These are phyloP conservation scores for Enteromius treurensis DNA, from an alignment of 2,797 vertebrate species.

Conservation along the genomic window DNA sequence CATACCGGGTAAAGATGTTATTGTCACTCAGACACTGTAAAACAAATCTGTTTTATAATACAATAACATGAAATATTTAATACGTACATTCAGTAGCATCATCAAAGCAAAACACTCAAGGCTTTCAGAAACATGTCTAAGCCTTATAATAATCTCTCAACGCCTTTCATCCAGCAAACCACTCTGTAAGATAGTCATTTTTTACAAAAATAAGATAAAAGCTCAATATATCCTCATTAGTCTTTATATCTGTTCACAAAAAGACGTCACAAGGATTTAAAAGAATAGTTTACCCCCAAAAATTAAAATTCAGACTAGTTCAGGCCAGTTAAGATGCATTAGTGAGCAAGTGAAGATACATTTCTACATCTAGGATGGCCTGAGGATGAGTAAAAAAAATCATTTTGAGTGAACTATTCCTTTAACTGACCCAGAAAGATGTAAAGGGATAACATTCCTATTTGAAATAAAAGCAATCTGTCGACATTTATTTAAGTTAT, in stretches of 20 bases:
- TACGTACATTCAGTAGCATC: slow-evolving; percentile 73
- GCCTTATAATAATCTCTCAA: slow-evolving; percentile 70
- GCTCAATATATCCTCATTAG: slow-evolving; percentile 53
- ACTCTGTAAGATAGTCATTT: slow-evolving; percentile 60
- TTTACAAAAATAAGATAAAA: slow-evolving; percentile 77
- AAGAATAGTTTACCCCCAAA: not conserved
- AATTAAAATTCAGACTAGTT: not conserved
- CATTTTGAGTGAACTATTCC: not conserved
- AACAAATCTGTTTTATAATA: slow-evolving; percentile 61
- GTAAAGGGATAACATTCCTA: slow-evolving; percentile 32
- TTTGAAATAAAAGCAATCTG: slow-evolving; percentile 10
- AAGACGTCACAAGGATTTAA: slow-evolving; percentile 6
- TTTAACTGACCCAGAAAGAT: slow-evolving; percentile 3
- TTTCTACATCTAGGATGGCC: not conserved
- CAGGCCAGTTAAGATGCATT: not conserved
- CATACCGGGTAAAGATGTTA: not conserved
- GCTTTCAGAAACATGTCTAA: slow-evolving; percentile 61
- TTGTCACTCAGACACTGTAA: slow-evolving; percentile 45
- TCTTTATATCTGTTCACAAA: slow-evolving; percentile 49
- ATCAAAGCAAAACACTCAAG: slow-evolving; percentile 74
- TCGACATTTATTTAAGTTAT: slow-evolving; percentile 13
- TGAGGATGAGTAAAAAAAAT: not conserved
- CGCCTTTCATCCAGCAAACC: slow-evolving; percentile 18
- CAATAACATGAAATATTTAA: slow-evolving; percentile 62
- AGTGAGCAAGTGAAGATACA: not conserved